Evolutionary conservation across 1,140 invertebrate species (phyloP), one percentile per base, ranked within the genome.

Genomic region (Calliphora vicina): DNA sequence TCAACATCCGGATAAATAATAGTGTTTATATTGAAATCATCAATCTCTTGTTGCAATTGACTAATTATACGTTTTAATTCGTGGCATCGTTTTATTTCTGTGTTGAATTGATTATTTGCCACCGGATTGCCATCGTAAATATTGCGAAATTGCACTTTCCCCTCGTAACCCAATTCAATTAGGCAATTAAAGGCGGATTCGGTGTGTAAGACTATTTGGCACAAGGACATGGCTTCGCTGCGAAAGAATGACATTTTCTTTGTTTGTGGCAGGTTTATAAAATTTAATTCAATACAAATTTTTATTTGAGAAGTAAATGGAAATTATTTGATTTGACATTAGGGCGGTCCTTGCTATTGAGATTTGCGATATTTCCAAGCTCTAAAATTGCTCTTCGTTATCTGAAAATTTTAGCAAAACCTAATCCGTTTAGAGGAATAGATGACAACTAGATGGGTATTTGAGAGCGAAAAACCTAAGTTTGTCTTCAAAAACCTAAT

Each of bases 41-140:
- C 95, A 86, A 99, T 98, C 91, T 99, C 97, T 86, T 97, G 97
- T 90, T 99, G 97, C 86, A 99, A 91, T 88, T 97, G 99, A 0
- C 97, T 94, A 13, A 98, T 92, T 88, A 97, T 97, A 17, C 97
- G 93, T 91, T 98, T 96, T 95, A 97, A 96, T 91, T 98, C 97
- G 91, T 97, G 95, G 89, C 97, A 98, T 0, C 96, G 93, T 13
- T 96, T 92, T 27, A 98, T 95, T 91, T 98, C 96, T 90, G 96
- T 96, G 67, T 97, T 96, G 91, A 97, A 98, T 87, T 97, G 96
- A 67, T 97, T 93, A 94, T 98, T 97, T 87, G 98, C 97, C 15
- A 96, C 95, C 91, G 97, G 97, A 6, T 97, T 96, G 90, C 97
- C 97, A 0, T 97, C 96, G 92, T 97, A 98, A 20, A 87, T 84